Conservation (phyloP, 2,888 invertebrate species). For the Imbricaverruca yamaguchii region DNA sequence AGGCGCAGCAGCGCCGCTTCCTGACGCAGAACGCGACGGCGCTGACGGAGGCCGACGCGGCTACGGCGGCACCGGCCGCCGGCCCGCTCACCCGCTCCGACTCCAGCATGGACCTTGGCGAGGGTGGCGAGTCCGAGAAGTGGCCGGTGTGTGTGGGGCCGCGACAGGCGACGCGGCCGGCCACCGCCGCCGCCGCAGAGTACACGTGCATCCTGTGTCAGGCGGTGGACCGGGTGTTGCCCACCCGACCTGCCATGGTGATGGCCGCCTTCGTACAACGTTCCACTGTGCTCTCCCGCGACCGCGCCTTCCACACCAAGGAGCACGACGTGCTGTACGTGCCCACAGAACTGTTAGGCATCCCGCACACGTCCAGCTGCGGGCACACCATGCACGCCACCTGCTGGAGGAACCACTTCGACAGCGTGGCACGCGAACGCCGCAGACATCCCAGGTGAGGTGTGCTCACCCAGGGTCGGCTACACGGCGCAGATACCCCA, state of each 20-base stretch:
- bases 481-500: no score
- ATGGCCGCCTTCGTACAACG: constrained; percentile 86
- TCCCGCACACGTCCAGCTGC: constrained; percentile 84
- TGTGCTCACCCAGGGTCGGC: no score
- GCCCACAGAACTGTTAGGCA: constrained; percentile 28
- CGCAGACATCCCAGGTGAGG: constrained; percentile 50
- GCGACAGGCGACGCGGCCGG: neutral
- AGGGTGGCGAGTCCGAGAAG: constrained; percentile 16
- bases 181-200: neutral
- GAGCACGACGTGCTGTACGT: constrained; percentile 25
- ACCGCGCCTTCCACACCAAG: constrained; percentile 36
- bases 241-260: constrained; percentile 57
- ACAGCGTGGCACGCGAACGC: constrained; percentile 80
- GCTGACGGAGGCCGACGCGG: constrained; percentile 26
- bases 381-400: constrained; percentile 94
- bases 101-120: neutral
- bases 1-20: constrained; percentile 83
- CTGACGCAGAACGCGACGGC: constrained; percentile 30
- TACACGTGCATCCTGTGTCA: constrained; percentile 76
- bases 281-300: constrained; percentile 68
- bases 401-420: constrained; percentile 91
- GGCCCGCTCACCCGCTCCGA: neutral
- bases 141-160: constrained; percentile 19
- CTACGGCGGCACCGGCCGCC: neutral
- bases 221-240: constrained; percentile 24